Conservation (phyloP, 2,113 vertebrate species). For the Onychostoma macrolepis region DNA sequence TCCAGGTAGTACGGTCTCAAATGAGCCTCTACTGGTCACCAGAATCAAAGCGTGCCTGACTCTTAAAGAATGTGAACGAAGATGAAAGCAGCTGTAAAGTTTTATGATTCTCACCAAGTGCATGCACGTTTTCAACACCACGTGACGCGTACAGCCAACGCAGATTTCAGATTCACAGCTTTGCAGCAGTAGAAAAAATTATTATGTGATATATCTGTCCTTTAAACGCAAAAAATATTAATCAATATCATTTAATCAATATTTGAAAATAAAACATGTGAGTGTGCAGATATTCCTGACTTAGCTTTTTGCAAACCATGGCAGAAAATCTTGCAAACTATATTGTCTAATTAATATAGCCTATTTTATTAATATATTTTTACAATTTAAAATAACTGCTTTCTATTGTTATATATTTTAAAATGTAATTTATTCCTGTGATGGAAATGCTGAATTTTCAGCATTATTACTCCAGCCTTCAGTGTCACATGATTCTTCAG, state of each 20-base stretch:
- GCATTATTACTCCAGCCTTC: no score
- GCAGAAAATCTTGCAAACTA: neutral
- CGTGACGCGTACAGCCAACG: neutral
- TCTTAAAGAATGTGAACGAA: conserved; percentile 19
- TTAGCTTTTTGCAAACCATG: neutral
- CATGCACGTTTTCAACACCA: conserved; percentile 1
- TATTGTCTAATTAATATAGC: neutral
- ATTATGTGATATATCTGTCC: neutral
- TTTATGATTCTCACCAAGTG: conserved; percentile 34
- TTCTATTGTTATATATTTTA: no score
- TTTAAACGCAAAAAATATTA: neutral
- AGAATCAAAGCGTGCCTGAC: conserved; percentile 36
- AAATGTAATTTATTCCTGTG: no score
- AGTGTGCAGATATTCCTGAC: neutral
- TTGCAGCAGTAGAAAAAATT: no score
- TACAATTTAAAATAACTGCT: no score
- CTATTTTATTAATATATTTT: neutral
- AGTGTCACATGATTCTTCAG: no score
- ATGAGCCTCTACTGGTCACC: neutral
- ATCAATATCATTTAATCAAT: no score
- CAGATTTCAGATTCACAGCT: neutral
- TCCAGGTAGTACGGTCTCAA: neutral
- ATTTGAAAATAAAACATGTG: neutral
- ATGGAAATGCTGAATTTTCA: no score
- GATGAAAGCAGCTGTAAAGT: conserved; percentile 38